Percentiles rank a stretch among this genome's conserved stretches.
Conservation (phyloP, 2,113 vertebrate genomes). For the Protobothrops mucrosquamatus region DNA sequence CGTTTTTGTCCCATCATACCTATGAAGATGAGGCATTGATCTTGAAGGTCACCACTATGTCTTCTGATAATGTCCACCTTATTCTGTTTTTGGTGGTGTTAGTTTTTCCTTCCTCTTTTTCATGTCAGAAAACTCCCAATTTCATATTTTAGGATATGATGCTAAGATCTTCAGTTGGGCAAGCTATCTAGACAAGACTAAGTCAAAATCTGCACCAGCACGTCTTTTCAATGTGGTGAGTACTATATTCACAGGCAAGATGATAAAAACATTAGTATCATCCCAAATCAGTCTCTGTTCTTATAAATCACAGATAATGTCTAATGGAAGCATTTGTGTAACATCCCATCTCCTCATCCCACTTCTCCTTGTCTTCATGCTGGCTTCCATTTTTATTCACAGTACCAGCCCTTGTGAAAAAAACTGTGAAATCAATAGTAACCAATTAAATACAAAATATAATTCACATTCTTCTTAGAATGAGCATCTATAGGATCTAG, state of each 20-base stretch:
- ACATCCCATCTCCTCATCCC: not conserved
- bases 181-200: conserved; percentile 80
- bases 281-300: not conserved
- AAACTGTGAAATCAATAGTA: not conserved
- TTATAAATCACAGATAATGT: not conserved
- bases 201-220: conserved; percentile 74
- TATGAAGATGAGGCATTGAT: too few species aligned
- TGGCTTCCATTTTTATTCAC: not conserved
- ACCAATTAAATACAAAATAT: not conserved
- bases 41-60: not conserved
- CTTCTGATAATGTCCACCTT: not conserved
- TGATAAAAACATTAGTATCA: not conserved
- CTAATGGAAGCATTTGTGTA: not conserved
- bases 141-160: conserved; percentile 74
- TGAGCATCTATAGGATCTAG: not conserved
- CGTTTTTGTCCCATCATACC: not conserved
- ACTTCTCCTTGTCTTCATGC: not conserved
- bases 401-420: not conserved
- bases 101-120: not conserved
- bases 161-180: conserved; percentile 81
- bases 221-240: conserved; percentile 90
- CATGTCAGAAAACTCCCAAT: not conserved
- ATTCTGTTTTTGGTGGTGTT: not conserved
- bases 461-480: not conserved
- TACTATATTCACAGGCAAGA: not conserved